Base-by-base conservation (phyloP, 1,140 invertebrate species). In the Conus ventricosus region DNA sequence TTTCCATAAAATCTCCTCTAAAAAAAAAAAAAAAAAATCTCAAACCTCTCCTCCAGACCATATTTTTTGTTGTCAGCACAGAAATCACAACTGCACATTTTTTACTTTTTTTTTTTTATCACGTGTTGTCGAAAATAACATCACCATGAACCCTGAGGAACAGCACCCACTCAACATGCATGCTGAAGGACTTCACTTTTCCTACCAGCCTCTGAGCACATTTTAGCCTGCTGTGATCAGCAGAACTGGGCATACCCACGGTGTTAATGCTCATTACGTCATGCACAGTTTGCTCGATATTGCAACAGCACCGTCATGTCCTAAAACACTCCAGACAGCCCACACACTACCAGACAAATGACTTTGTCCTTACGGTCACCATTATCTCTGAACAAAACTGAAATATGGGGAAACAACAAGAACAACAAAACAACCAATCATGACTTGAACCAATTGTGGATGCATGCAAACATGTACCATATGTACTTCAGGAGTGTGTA, bases 241-340 rank as follows among this genome's bases (percentile, higher is more conserved):
- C 75, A 57, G 51, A 78, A 87, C 10, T 75, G 80, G 63, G 51
- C 85, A 53, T 53, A 63, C 51, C 71, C 85, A 75, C 55, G 53
- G 71, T 63, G 55, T n/a, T 25, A 80, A 80, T 27, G 39, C 13
- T 80, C 23, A 25, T 51, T 13, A 27, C 39, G n/a, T 80, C 8
- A 60, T 71, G 67, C 15, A 71, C 67, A 71, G 15, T 71, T 71
- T 71, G 67, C 67, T 71, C 67, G 67, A 71, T 23, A 84, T 84
- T 87, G 71, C 71, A 78, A 87, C 85, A 87, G 85, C 85, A 87
- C 85, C 85, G 71, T 80, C 17, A 76, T 13, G 39, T 39, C 39
- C 39, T 39, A 39, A 39, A 39, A 27, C 15, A 23, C 60, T 57
- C 57, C 25, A 84, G 60, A 63, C 0, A 13, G 84, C 17, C 57